Base-by-base conservation (phyloP, 2,797 vertebrate genomes). In the Halcyon badia region DNA sequence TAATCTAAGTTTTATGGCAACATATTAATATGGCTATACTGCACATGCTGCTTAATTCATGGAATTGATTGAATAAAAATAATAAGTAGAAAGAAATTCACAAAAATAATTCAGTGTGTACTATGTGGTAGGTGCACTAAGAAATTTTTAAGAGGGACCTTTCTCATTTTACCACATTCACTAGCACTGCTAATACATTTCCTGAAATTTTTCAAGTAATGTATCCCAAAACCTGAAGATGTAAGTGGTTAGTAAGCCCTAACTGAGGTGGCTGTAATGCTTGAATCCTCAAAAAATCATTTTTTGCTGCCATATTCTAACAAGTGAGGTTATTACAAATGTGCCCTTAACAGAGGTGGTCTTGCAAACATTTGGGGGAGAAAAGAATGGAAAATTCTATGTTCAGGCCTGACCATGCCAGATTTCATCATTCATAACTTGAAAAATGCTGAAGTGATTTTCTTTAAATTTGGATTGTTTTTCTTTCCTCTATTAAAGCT, bases 401-500 rank as follows among this genome's bases (percentile, higher is more conserved):
- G 90, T 77, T 92, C 77, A 80, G 2, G 25, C 19, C 41, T 77
- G 66, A 95, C 94, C 60, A 78, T 28, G 95, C 75, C 94, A 97
- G 95, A 97, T 96, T 97, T 97, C 96, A 96, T 97, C 95, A 95
- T 85, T 96, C 72, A 90, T 94, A 97, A 96, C 89, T 95, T 97
- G 90, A 97, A 98, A 97, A 97, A 97, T 52, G 82, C 56, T 95
- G 93, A 96, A 96, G 72, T 91, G 90, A 96, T 97, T 98, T 97
- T 94, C 96, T 97, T 97, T 77, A 91, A 90, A 89, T 96, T 94
- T 91, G 91, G 97, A 94, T 97, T 97, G 90, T 71, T 98, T 97
- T 97, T 95, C 90, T 98, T 96, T 96, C 95, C 96, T 96, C 97
- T 97, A 96, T 97, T 98, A 98, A 95, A 96, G 95, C 85, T 76